Evolutionary conservation across 1,140 invertebrate genomes (phyloP), one percentile per base, ranked within the genome.

Genomic region (Drosophila subobscura): DNA sequence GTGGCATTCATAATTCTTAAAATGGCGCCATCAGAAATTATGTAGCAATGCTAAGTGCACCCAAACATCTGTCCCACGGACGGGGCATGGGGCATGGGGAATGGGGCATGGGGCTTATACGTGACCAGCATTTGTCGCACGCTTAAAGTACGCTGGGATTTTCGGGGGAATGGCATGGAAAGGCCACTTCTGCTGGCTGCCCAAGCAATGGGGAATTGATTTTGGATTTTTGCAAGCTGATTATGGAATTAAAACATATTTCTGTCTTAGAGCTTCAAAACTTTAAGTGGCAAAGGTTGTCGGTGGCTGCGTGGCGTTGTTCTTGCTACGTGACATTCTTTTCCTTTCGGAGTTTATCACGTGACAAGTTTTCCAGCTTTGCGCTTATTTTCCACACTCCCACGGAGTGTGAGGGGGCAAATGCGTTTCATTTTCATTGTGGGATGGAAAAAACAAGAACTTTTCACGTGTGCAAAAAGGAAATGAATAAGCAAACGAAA

Each of bases 1-100:
- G 89, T 90, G 89, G 89, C 89, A 86, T 90, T 90, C 89, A 90
- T 90, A 90, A 90, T 90, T 90, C 89, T 90, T 90, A 90, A 81
- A 90, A 90, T 77, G 83, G 73, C 84, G 89, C 81, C 73, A 85
- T 77, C 81, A 81, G 61, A 85, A 86, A 85, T 85, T 80, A 85
- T 85, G 81, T 85, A 80, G 81, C 81, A 86, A 81, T 86, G 81
- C 83, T 85, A 85, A 85, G 81, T 85, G 81, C 81, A 85, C 83
- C 77, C 81, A 77, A 80, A 77, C 72, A 84, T 72, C 79, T 76
- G 80, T 50, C 53, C 51, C 37, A 22, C 40, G 25, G 49, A 23
- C 42, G 27, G 16, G 5, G 23, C 8, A 10, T 6, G 52, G 41
- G 16, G 10, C 2, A 20, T 1, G 16, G 16, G 16, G 25, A 49